Percentiles rank a stretch among this genome's conserved stretches.
These are phyloP conservation scores for Vulpes lagopus DNA, from an alignment of 2,113 vertebrate genomes.

Conservation along the genomic window DNA sequence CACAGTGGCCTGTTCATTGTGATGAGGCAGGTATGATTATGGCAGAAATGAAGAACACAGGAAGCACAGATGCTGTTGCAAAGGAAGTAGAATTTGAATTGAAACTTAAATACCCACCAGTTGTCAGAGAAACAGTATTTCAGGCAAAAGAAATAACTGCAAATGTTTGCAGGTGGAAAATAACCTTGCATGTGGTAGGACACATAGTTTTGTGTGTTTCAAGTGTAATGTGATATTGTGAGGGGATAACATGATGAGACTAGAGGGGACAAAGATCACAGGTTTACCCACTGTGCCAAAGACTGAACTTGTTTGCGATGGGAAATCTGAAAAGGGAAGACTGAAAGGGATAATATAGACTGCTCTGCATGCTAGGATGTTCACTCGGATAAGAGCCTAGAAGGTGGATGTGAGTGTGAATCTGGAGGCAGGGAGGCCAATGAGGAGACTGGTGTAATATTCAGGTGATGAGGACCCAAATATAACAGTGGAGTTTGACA, in stretches of 20 bases:
- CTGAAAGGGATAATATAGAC: not conserved
- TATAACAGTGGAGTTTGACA: not conserved
- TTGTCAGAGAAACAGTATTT: not conserved
- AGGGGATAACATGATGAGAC: not conserved
- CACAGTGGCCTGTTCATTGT: not conserved
- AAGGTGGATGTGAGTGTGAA: not conserved
- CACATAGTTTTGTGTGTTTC: not conserved
- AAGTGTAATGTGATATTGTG: not conserved
- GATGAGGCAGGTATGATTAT: not conserved
- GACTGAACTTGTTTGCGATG: not conserved
- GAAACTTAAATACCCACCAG: not conserved
- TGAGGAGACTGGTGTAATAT: not conserved
- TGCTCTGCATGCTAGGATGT: not conserved
- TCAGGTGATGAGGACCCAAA: not conserved
- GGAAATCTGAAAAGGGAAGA: not conserved
- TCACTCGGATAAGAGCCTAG: not conserved
- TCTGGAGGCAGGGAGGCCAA: not conserved
- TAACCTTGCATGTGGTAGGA: not conserved
- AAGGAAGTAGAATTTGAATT: not conserved
- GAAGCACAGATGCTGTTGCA: not conserved
- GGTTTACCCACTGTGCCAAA: not conserved
- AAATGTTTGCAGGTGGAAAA: not conserved
- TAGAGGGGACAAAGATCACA: not conserved
- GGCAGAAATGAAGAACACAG: not conserved
- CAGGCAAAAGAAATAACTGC: not conserved